Evolutionary conservation across 2,888 invertebrate genomes (phyloP).

Genomic region (Apodemia mormo): DNA sequence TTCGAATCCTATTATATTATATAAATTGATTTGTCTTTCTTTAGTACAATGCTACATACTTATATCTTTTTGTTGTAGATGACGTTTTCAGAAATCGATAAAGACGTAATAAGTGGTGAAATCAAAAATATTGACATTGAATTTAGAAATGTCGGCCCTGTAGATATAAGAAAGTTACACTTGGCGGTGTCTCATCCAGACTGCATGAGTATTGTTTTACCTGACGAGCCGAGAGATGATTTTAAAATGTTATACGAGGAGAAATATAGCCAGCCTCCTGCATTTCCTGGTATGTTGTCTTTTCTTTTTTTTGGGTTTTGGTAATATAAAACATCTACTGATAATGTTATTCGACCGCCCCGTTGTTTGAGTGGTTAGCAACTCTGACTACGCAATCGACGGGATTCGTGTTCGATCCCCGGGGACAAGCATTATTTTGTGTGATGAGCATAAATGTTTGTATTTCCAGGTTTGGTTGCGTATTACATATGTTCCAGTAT

Average conservation of each 20-base stretch:
- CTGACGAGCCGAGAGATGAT: conserved; percentile 45
- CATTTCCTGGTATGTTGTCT: conserved; percentile 55
- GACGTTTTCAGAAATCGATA: conserved; percentile 85
- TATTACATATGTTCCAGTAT: no score
- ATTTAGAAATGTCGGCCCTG: conserved; percentile 86
- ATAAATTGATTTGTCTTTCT: no score
- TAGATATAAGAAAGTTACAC: conserved; percentile 83
- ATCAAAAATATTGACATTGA: conserved; percentile 85
- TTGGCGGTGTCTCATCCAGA: conserved; percentile 29
- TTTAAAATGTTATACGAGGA: conserved; percentile 58
- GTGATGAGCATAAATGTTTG: no score
- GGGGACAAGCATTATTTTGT: no score
- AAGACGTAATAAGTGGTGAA: conserved; percentile 88
- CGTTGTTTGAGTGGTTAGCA: no score
- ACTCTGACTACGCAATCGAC: no score
- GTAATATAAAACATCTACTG: no score
- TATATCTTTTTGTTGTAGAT: conserved; percentile 72
- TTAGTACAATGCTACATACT: neutral
- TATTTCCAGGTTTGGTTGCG: no score
- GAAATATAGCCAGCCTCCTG: conserved; percentile 77
- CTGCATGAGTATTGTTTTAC: neutral
- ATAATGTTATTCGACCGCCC: no score
- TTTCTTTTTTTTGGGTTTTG: neutral
- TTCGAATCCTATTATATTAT: no score
- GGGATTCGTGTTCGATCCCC: no score